Conservation (phyloP, 2,888 invertebrate genomes). For the Dryocosmus kuriphilus region DNA sequence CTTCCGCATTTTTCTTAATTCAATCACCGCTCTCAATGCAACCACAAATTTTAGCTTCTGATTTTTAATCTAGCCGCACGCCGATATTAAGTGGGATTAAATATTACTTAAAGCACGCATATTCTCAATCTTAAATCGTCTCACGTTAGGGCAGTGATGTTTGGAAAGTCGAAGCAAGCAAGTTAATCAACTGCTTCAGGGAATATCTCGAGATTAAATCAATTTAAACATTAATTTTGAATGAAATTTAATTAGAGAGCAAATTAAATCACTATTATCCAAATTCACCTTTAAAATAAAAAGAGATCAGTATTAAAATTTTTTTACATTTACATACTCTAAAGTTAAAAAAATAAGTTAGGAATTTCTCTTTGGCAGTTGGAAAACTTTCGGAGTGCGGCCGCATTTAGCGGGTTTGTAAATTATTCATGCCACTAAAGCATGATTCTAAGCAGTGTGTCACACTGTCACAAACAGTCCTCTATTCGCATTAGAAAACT, state of each 20-base stretch:
- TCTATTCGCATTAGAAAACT: slow-evolving; percentile 33
- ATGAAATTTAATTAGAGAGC: background rate
- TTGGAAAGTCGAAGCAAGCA: slow-evolving; percentile 9
- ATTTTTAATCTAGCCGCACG: slow-evolving; percentile 13
- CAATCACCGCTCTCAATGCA: slow-evolving; percentile 1
- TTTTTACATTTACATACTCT: background rate
- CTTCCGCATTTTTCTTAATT: slow-evolving; percentile 9
- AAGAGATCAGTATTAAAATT: background rate
- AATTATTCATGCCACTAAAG: slow-evolving; percentile 12
- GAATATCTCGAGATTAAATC: background rate
- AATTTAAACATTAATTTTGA: background rate
- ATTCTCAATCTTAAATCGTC: slow-evolving; percentile 36
- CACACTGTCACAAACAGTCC: slow-evolving; percentile 31
- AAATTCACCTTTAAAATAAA: background rate
- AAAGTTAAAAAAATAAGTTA: slow-evolving; percentile 9
- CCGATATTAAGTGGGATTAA: slow-evolving; percentile 26
- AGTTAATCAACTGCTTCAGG: slow-evolving; percentile 31
- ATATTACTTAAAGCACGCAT: background rate
- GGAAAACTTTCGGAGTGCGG: slow-evolving; percentile 26
- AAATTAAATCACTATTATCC: background rate
- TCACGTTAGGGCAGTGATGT: slow-evolving; percentile 27
- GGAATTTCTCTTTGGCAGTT: slow-evolving; percentile 23
- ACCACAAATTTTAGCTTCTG: background rate
- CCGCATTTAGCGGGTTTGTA: background rate
- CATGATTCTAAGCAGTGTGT: slow-evolving; percentile 20